Conservation (phyloP, 1,140 invertebrate genomes). For the Ephestia elutella region DNA sequence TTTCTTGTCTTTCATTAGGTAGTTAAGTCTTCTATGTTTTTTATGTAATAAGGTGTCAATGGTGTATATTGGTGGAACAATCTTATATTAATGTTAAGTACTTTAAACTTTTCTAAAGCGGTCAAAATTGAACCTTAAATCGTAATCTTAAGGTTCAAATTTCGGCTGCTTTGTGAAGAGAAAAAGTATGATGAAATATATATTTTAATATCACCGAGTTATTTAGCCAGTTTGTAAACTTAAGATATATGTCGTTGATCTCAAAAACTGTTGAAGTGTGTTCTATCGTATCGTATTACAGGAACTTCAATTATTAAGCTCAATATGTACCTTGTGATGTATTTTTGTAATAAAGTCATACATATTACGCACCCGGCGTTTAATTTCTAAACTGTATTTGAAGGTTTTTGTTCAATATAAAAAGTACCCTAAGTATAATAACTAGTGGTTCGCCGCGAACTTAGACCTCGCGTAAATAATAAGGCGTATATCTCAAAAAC, state of each 20-base stretch:
- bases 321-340: conserved; percentile 71
- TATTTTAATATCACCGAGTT: neutral
- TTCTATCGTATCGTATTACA: conserved; percentile 65
- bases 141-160: neutral
- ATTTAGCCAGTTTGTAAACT: neutral
- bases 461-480: no score
- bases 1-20: neutral
- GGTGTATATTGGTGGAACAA: neutral
- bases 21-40: neutral
- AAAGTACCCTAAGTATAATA: no score
- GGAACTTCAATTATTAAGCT: conserved; percentile 62
- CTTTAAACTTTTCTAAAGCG: neutral
- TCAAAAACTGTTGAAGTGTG: conserved; percentile 58
- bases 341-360: conserved; percentile 59
- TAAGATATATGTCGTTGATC: conserved; percentile 37
- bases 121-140: neutral
- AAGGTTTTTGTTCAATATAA: no score
- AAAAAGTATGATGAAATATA: neutral
- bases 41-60: neutral
- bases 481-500: no score
- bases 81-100: neutral
- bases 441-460: no score
- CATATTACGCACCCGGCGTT: conserved; percentile 18
- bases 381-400: conserved; percentile 1
- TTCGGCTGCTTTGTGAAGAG: neutral